Base-by-base conservation (phyloP, 2,888 invertebrate species). In the Notodonta ziczac region DNA sequence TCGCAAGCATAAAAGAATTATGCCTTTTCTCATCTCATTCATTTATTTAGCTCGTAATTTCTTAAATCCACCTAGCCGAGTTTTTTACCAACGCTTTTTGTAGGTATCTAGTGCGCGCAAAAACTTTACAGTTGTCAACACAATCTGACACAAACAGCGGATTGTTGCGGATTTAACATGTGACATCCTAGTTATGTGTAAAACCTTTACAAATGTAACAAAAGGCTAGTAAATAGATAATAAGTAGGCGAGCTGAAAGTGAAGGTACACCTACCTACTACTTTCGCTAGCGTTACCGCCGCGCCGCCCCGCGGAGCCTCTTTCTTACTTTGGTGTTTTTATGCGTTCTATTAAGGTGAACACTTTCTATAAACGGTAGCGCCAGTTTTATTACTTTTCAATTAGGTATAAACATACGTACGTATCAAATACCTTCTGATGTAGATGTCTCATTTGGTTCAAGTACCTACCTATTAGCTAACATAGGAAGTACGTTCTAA, bases 221-320 rank as follows among this genome's bases (percentile, higher is more conserved):
- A 46, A 35, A 46, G 51, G 6, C 35, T 56, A 57, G 35, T 46
- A 46, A 53, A 35, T 50, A 59, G 42, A 53, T 56, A 58, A 59
- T 54, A 72, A 74, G 63, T 71, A 70, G 72, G 73, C 64, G 61
- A 76, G 74, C 80, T 76, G 81, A 88, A 87, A 89, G 89, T 89
- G 88, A 89, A 87, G 83, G 89, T 82, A 24, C 1, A 1, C 2
- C 24, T 24, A 80, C 70, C 69, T 82, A 80, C 70, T 69, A 82
- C 89, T 88, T 88, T 89, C 88, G 87, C 86, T 84, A 73, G 67
- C 75, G 71, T 69, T 80, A 74, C 78, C 75, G 78, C 60, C 69
- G 69, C 75, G 78, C 60, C 69, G 69, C 74, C 74, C 64, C 67
- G 24, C 67, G 63, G 72, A 74, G 70, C 73, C 79, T 77, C 76